Evolutionary conservation across 2,888 invertebrate species (phyloP).

Genomic region (Oscheius sp.): DNA sequence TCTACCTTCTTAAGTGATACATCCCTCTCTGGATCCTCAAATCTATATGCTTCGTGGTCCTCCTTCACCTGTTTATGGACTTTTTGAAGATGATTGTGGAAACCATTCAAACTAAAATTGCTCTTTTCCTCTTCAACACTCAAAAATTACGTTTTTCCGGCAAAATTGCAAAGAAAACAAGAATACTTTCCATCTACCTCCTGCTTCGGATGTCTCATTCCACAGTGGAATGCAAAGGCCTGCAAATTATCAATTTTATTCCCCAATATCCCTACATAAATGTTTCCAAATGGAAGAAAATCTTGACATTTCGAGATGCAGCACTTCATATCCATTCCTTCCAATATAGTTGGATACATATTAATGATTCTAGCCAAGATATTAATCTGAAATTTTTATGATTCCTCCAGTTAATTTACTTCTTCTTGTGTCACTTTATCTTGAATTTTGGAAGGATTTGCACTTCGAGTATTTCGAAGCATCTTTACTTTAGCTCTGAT

Average conservation of each 20-base stretch:
- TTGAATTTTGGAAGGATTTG: no score
- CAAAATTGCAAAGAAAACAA: slow-evolving; percentile 17
- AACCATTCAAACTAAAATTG: background rate
- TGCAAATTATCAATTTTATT: slow-evolving; percentile 13
- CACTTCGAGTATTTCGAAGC: no score
- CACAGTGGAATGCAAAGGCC: slow-evolving; percentile 20
- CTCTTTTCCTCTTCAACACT: background rate
- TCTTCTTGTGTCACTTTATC: no score
- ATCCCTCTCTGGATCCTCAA: background rate
- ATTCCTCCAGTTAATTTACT: no score
- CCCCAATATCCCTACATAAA: no score
- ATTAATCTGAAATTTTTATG: no score
- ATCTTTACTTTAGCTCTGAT: no score
- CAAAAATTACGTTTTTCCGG: slow-evolving; percentile 8
- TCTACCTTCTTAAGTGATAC: background rate
- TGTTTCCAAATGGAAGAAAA: slow-evolving; percentile 6
- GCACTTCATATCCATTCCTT: slow-evolving; percentile 2
- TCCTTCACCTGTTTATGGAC: slow-evolving; percentile 6
- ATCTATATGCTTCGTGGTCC: slow-evolving; percentile 2
- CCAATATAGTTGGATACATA: background rate
- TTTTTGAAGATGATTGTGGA: background rate
- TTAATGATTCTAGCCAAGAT: no score
- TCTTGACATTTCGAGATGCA: background rate
- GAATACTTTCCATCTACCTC: background rate
- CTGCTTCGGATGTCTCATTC: slow-evolving; percentile 5